Percentiles rank a stretch among this genome's conserved stretches.
Conservation (phyloP, 2,888 invertebrate genomes). For the Drepanosiphum platanoidis region DNA sequence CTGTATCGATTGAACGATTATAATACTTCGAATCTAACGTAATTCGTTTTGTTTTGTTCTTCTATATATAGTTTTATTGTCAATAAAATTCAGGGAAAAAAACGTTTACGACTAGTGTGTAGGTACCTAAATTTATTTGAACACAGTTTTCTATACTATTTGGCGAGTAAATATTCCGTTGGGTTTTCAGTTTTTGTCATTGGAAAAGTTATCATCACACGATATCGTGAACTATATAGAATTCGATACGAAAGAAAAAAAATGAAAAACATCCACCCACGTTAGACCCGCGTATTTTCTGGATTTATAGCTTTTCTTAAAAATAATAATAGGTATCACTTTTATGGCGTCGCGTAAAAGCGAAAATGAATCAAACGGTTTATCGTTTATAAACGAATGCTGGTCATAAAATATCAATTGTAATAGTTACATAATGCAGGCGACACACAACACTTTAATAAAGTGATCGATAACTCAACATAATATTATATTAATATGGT, state of each 20-base stretch:
- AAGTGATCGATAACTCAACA: no score
- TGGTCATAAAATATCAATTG: no score
- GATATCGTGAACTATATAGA: background rate
- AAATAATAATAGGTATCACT: background rate
- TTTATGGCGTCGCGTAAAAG: background rate
- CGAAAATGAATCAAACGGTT: background rate
- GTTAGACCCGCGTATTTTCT: conserved; percentile 14
- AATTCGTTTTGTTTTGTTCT: no score
- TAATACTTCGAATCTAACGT: no score
- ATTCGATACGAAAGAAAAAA: background rate
- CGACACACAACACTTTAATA: no score
- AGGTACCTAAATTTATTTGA: background rate
- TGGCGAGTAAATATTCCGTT: conserved; percentile 4
- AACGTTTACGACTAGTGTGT: background rate
- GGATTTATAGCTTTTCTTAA: background rate
- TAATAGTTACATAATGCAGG: no score
- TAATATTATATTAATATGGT: no score
- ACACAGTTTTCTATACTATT: background rate
- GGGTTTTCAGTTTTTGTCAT: background rate
- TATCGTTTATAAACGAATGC: no score
- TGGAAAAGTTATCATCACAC: background rate
- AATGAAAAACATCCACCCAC: no score
- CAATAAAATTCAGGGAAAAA: background rate
- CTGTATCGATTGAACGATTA: no score
- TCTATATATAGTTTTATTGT: no score